These are phyloP conservation scores for Threskiornis aethiopicus DNA, from an alignment of 2,797 vertebrate species.

Conservation along the genomic window DNA sequence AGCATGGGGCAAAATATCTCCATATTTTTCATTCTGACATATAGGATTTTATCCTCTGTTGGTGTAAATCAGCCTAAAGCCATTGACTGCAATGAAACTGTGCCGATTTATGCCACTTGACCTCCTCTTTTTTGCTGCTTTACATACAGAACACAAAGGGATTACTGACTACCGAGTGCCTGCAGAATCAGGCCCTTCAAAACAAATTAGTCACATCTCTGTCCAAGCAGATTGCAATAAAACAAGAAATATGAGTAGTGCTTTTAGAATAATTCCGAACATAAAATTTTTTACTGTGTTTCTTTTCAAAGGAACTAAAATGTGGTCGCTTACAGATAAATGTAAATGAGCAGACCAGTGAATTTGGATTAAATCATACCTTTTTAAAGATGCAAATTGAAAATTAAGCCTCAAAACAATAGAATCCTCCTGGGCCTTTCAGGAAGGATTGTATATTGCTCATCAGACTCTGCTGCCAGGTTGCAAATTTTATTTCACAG, in stretches of 20 bases:
- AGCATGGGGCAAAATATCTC: not conserved
- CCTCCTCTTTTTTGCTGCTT: slow-evolving; percentile 34
- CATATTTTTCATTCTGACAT: not conserved
- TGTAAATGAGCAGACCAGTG: slow-evolving; percentile 55
- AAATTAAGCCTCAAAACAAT: slow-evolving; percentile 67
- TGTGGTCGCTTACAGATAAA: slow-evolving; percentile 70
- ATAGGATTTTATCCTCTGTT: not conserved
- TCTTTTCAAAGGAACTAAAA: slow-evolving; percentile 53
- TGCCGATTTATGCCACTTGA: not conserved
- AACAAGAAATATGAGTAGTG: slow-evolving; percentile 20
- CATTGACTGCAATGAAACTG: not conserved
- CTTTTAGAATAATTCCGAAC: slow-evolving; percentile 30
- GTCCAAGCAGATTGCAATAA: slow-evolving; percentile 9
- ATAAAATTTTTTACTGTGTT: slow-evolving; percentile 5
- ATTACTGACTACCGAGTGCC: slow-evolving; percentile 24
- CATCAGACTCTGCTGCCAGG: not conserved
- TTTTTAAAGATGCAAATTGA: slow-evolving; percentile 74
- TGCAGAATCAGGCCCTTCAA: slow-evolving; percentile 61
- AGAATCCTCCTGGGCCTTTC: slow-evolving; percentile 36
- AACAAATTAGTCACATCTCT: slow-evolving; percentile 60
- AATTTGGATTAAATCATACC: slow-evolving; percentile 68
- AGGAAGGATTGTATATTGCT: slow-evolving; percentile 29
- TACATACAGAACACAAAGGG: slow-evolving; percentile 12
- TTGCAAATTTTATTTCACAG: slow-evolving; percentile 11
- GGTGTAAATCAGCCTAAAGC: slow-evolving; percentile 29